Percentiles rank a stretch among this genome's conserved stretches.
phyloP scores from a whole-genome alignment of 2,797 vertebrate genomes.

The Neosalanx taihuensis region DNA sequence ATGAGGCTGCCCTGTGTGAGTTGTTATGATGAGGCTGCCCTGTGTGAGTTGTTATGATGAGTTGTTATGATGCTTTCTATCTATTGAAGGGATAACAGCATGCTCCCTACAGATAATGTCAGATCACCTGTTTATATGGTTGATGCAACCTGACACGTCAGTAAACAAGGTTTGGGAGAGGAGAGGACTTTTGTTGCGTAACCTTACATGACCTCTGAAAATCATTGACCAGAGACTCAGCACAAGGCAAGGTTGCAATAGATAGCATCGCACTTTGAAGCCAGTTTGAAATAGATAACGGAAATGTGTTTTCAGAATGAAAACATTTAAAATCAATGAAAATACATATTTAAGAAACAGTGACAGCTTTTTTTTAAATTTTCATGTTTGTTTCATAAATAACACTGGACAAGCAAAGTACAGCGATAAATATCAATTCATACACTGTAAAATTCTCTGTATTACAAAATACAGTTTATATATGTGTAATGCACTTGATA shows the following conservation, averaged over 20 bases:
- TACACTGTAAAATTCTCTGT: slow-evolving; percentile 75
- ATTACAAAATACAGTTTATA: slow-evolving; percentile 79
- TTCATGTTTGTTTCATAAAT: slow-evolving; percentile 70
- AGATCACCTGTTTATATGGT: background rate
- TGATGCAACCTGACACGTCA: background rate
- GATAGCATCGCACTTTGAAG: background rate
- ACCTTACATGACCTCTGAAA: slow-evolving; percentile 2
- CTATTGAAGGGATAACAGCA: background rate
- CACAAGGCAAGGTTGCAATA: background rate
- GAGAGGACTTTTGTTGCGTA: background rate
- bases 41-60: too few relatives aligned
- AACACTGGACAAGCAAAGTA: slow-evolving; percentile 79
- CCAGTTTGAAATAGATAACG: background rate
- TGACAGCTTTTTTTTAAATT: slow-evolving; percentile 55
- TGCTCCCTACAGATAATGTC: background rate
- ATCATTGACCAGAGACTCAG: slow-evolving; percentile 21
- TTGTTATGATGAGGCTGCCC: too few relatives aligned
- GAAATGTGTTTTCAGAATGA: background rate
- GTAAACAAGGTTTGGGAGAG: background rate
- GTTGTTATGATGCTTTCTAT: too few relatives aligned
- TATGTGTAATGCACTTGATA: slow-evolving; percentile 81
- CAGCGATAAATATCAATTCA: slow-evolving; percentile 78
- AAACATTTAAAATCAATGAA: background rate
- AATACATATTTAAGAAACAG: slow-evolving; percentile 52
- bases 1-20: too few relatives aligned